Evolutionary conservation across 2,113 vertebrate species (phyloP).

Genomic region (Hydrolagus affinis): DNA sequence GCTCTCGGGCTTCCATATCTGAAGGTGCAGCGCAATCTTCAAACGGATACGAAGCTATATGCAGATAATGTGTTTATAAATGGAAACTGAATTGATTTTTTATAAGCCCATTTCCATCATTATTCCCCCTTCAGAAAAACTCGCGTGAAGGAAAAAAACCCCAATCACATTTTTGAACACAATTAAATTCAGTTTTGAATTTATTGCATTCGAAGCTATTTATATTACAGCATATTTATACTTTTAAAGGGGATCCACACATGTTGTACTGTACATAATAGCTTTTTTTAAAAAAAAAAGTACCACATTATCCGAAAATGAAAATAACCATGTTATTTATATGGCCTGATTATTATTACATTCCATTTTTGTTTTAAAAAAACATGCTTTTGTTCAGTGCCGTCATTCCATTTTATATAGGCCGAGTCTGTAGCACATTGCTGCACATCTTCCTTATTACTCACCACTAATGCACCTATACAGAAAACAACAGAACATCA

Average conservation of each 20-base stretch:
- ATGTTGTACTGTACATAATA: neutral
- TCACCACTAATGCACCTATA: constrained; percentile 58
- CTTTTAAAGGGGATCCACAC: constrained; percentile 20
- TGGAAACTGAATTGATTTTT: constrained; percentile 2
- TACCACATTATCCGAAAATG: neutral
- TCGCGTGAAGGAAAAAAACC: neutral
- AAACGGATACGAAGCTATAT: neutral
- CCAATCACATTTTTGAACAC: neutral
- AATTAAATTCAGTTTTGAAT: neutral
- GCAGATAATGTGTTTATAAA: neutral
- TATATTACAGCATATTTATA: neutral
- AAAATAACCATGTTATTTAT: constrained; percentile 57
- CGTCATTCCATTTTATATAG: neutral
- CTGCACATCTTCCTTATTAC: constrained; percentile 46
- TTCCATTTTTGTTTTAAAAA: constrained; percentile 38
- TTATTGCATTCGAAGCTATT: neutral
- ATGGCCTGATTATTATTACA: constrained; percentile 53
- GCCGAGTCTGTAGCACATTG: constrained; percentile 13
- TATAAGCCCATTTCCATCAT: neutral
- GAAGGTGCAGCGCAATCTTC: too few species aligned
- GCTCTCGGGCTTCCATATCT: constrained; percentile 1
- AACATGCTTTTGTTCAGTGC: neutral
- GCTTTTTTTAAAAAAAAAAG: neutral
- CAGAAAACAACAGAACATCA: constrained; percentile 56
- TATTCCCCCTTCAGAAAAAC: too few species aligned